These are phyloP conservation scores for Platyscapa corneri DNA, from an alignment of 1,140 invertebrate species.

Conservation along the genomic window DNA sequence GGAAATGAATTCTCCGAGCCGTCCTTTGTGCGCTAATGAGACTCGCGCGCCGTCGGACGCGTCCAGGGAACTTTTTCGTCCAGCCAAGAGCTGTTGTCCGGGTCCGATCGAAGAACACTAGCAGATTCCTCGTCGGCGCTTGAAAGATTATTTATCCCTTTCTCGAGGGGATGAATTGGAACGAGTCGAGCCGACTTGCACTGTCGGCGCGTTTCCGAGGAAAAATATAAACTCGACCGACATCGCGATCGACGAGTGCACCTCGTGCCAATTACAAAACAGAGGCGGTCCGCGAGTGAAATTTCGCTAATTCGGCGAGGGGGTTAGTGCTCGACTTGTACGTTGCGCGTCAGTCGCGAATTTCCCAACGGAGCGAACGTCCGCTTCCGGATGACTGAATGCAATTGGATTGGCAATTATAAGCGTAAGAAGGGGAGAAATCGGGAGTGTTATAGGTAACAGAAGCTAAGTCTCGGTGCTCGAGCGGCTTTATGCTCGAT, in stretches of 20 bases:
- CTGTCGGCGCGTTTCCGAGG: too few relatives aligned
- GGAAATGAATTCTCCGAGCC: neutral
- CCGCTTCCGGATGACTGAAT: conserved; percentile 56
- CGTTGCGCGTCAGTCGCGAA: conserved; percentile 35
- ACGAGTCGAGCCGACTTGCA: too few relatives aligned
- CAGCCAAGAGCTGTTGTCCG: too few relatives aligned
- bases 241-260: neutral
- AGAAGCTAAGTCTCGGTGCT: conserved; percentile 33
- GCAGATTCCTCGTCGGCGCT: too few relatives aligned
- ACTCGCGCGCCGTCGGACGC: neutral
- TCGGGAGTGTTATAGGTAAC: conserved; percentile 22
- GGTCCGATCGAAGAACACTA: too few relatives aligned
- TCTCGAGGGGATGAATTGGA: too few relatives aligned
- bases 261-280: too few relatives aligned
- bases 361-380: conserved; percentile 53
- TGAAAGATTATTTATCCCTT: too few relatives aligned
- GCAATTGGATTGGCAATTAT: conserved; percentile 59
- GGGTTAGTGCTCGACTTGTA: neutral
- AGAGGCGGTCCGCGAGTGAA: too few relatives aligned
- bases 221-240: too few relatives aligned
- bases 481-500: conserved; percentile 40
- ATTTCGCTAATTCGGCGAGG: neutral
- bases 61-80: neutral
- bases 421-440: neutral
- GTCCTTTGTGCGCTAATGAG: neutral